These are phyloP conservation scores for Metridium senile DNA, from an alignment of 92 coral and sea anemone species.

Conservation along the genomic window DNA sequence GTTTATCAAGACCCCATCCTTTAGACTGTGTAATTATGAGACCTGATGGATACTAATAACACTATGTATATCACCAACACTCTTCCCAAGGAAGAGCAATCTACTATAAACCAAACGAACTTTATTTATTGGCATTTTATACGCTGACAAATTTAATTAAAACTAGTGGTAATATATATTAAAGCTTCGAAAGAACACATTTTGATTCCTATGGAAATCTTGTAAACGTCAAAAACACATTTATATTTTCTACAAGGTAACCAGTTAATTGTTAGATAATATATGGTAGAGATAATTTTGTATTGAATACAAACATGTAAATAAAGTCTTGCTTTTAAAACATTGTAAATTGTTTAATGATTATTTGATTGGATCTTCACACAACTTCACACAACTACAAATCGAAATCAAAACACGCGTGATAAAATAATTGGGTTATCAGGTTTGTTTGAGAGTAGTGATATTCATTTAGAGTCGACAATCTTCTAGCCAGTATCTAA, in stretches of 20 bases:
- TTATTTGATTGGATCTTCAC: constrained; percentile 10
- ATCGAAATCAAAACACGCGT: background rate
- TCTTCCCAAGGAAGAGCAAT: background rate
- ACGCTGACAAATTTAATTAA: background rate
- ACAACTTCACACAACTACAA: background rate
- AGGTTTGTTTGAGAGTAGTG: background rate
- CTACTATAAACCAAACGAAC: no score
- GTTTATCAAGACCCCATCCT: constrained; percentile 65
- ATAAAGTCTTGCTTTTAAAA: constrained; percentile 31
- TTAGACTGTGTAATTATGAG: constrained; percentile 76
- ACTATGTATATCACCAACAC: background rate
- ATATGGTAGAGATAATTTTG: constrained; percentile 18
- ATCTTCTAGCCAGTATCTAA: constrained; percentile 1
- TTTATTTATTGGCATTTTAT: no score
- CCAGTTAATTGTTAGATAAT: background rate
- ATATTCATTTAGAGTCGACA: background rate
- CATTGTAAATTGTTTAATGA: constrained; percentile 13
- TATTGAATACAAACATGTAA: constrained; percentile 32
- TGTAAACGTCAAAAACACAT: background rate
- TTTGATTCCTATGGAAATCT: constrained; percentile 28
- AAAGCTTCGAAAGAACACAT: background rate
- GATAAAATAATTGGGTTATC: background rate
- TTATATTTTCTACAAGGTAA: background rate
- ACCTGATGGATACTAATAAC: constrained; percentile 66
- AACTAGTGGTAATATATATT: background rate